A percentile compares a stretch with the other conserved stretches of the same genome.
Conservation (phyloP, 2,888 invertebrate species). For the Merodon equestris region DNA sequence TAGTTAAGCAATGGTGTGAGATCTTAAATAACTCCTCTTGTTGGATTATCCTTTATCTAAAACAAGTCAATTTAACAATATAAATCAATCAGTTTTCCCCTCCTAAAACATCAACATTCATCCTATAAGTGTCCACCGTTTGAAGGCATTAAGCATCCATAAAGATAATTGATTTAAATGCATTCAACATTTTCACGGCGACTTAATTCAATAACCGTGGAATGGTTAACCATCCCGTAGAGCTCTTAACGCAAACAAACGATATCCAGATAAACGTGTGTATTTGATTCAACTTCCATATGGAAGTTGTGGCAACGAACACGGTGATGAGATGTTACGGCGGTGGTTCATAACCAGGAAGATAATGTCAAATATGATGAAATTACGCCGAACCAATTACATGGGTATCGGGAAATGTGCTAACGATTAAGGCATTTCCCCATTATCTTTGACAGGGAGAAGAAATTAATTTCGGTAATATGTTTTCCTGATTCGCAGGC, state of each 20-base stretch:
- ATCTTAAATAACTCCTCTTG: no score
- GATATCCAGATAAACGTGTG: not conserved
- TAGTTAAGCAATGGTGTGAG: no score
- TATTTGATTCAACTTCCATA: no score
- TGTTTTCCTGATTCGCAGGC: not conserved
- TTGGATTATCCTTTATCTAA: no score
- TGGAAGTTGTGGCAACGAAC: not conserved
- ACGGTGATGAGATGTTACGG: constrained; percentile 53
- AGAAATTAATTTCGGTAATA: constrained; percentile 55
- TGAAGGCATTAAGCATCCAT: constrained; percentile 31
- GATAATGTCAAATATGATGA: constrained; percentile 67
- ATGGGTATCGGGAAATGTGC: constrained; percentile 62
- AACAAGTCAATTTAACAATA: no score
- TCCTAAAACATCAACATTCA: no score
- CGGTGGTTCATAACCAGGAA: constrained; percentile 16
- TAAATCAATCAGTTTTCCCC: no score
- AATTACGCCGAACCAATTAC: constrained; percentile 66
- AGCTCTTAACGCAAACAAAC: constrained; percentile 4
- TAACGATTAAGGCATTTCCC: constrained; percentile 65
- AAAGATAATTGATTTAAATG: constrained; percentile 53
- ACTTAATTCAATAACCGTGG: constrained; percentile 57
- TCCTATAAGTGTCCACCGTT: no score
- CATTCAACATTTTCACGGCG: constrained; percentile 38
- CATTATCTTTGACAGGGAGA: constrained; percentile 60
- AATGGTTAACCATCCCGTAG: constrained; percentile 37